Evolutionary conservation across 2,888 invertebrate species (phyloP), one percentile per base, ranked within the genome.

Genomic region (Neoitamus cyanurus): DNA sequence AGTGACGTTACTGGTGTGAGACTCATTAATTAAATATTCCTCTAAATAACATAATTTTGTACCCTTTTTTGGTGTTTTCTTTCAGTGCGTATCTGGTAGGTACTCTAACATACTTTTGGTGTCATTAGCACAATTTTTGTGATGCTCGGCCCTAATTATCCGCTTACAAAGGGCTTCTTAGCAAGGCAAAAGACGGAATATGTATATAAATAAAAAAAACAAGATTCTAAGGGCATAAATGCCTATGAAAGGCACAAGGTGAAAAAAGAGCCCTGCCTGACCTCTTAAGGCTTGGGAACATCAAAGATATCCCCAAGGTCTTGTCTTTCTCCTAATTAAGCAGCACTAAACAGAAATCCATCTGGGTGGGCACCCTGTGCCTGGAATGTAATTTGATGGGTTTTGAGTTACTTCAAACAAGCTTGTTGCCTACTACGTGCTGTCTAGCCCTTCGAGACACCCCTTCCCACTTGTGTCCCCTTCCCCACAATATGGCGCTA

Each of bases 261-360:
- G 58, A 58, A 58, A 58, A 58, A 25, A 58, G 31, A 70, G 2
- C 30, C 70, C 70, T 48, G 13, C 70, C 70, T 70, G 70, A 30
- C 30, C 58, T 20, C 58, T 58, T 25, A 15, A 20, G 15, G 20
- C 15, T 58, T 7, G 20, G 42, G 0, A 58, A 20, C 73, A 36
- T 73, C 34, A 73, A 73, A 73, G 73, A 73, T 73, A 37, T 73
- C 73, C 36, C 20, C 20, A 73, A 73, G 15, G 20, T 28, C 75
- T 42, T 75, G 25, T 37, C 15, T 9, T 75, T 20, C 37, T 42
- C n/a, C 46, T 75, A 75, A 75, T 75, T 75, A 75, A 42, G 42
- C 75, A 25, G 42, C 9, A 42, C 75, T 75, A 75, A 75, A 42
- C 42, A 58, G n/a, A 75, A 75, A 46, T 42, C 28, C 34, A 28